Conservation (phyloP, 2,888 invertebrate species). For the Plusia festucae region DNA sequence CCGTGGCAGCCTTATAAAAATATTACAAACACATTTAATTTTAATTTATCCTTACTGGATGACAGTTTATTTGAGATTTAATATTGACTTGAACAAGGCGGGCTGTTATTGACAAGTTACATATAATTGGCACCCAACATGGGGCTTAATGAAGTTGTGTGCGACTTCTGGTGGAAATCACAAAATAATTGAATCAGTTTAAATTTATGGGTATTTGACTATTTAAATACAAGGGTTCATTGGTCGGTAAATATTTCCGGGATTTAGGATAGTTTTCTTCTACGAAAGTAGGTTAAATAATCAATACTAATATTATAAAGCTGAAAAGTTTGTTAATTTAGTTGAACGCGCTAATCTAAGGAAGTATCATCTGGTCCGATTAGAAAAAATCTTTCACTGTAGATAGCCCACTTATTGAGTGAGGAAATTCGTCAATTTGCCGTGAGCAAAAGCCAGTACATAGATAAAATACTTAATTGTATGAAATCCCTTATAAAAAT, state of each 20-base stretch:
- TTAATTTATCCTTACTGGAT: neutral
- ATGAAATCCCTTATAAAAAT: too few relatives aligned
- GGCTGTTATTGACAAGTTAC: neutral
- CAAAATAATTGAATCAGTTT: neutral
- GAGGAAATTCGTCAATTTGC: too few relatives aligned
- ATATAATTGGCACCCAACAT: conserved; percentile 1
- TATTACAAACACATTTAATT: neutral
- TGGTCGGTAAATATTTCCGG: neutral
- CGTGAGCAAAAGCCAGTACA: too few relatives aligned
- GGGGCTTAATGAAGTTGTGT: conserved; percentile 1
- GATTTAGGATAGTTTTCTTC: neutral
- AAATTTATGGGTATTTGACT: neutral
- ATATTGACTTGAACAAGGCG: neutral
- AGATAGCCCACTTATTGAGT: too few relatives aligned
- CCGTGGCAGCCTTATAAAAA: too few relatives aligned
- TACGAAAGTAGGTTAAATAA: too few relatives aligned
- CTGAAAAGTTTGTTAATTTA: too few relatives aligned
- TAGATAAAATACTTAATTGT: too few relatives aligned
- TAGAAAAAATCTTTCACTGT: too few relatives aligned
- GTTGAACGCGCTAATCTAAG: too few relatives aligned
- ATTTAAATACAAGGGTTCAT: neutral
- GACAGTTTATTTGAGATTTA: neutral
- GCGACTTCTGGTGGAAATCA: neutral
- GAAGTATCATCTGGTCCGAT: too few relatives aligned
- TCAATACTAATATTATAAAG: too few relatives aligned